Evolutionary conservation across 2,113 vertebrate species (phyloP), one percentile per base, ranked within the genome.

Genomic region (Sardina pilchardus): DNA sequence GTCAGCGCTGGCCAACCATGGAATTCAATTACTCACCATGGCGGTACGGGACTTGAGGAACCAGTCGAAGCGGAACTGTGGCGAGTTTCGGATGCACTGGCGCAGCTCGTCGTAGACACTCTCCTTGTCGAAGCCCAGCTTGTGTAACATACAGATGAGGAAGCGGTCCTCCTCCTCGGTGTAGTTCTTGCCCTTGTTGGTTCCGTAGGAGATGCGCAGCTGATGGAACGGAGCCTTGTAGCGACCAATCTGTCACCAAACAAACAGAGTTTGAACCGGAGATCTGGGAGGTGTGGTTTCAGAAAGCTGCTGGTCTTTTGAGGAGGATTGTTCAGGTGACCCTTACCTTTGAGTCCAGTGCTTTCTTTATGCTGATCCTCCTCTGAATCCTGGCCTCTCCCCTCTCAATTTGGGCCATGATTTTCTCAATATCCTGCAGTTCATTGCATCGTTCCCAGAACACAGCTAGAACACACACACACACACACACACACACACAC

Each of bases 171-270:
- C 96, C 82, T 97, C 97, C 81, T 97, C 97, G 0, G 97, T 97
- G 90, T 97, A 97, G 67, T 97, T 97, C 81, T 97, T 97, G 67
- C 96, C 97, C 93, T 97, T 97, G 92, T 96, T 97, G 50, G 96
- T 97, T 85, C 96, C 96, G 48, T 97, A 97, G 87, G 97, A 96
- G 86, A 97, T 97, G 43, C 96, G 94, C 84, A 97, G 80, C 89
- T 97, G 97, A 89, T 97, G 96, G 89, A 97, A 97, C 36, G 97
- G 97, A n/a, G 97, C 97, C 91, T 97, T 97, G 83, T 97, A 97
- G 78, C 97, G 94, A 67, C 96, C 96, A 89, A 97, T 97, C 97
- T 97, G 89, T 88, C 91, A 83, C 45, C 45, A 84, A 56, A 88
- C 82, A 86, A 48, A 82, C 30, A 80, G 19, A 59, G 53, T 21